Evolutionary conservation across 2,113 vertebrate genomes (phyloP), one percentile per base, ranked within the genome.

Genomic region (Nesoenas mayeri): DNA sequence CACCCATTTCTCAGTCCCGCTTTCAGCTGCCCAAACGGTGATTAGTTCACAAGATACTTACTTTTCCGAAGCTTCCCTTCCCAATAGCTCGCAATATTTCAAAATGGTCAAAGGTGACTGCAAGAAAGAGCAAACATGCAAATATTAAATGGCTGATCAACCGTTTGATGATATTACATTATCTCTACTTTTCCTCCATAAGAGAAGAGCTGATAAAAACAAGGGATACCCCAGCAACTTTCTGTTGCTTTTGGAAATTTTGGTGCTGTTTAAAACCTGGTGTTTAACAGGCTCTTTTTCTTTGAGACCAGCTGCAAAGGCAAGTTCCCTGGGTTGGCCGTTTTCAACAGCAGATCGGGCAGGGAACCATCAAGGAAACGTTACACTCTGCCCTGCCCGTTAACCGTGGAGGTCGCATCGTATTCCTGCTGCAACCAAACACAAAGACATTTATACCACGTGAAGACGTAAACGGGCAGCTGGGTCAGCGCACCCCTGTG

Each of bases 11-110:
- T 71, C 85, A 75, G 22, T 24, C 48, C 57, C 32, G 12, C 29
- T 79, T 74, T 38, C 74, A 86, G 51, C 51, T 82, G 25, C 44
- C n/a, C 53, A 36, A 22, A 21, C 0, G 1, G 22, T 22, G 32
- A 15, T 86, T 36, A 70, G 32, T 22, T 85, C 58, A 62, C 21
- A n/a, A 56, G 82, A 84, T 25, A 95, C 98, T 98, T 96, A 99
- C 99, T 98, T 99, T 99, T 86, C 99, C 99, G 25, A 99, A 99
- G 93, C 99, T 99, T 91, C 99, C 99, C 97, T 99, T 99, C 83
- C 99, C 99, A 81, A 99, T 99, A 50, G 99, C 99, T 96, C 99
- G 97, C 79, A 99, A 95, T 96, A 99, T 99, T 98, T 99, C 99
- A 97, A 99, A 99, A 93, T 99, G 98, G 97, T 99, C 99, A 24